Conservation (phyloP, 1,140 invertebrate genomes). For the Heterodera schachtii region DNA sequence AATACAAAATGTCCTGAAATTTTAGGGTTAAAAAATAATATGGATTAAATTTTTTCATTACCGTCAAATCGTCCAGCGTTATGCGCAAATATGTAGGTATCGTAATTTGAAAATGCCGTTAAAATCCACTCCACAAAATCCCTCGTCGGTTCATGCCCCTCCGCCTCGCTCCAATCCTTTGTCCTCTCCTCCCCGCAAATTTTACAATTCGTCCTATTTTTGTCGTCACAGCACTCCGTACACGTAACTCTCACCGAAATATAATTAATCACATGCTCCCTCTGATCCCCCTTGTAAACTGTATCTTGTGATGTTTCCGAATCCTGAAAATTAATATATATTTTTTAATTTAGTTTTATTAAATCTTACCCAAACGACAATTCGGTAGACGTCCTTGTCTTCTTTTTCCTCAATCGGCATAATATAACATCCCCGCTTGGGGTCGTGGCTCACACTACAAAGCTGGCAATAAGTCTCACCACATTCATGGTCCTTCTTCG, state of each 20-base stretch:
- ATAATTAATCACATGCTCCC: not conserved
- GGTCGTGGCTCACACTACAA: not conserved
- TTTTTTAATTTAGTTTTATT: too few species aligned
- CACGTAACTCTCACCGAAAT: not conserved
- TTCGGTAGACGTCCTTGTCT: not conserved
- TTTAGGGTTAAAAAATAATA: too few species aligned
- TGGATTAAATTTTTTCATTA: too few species aligned
- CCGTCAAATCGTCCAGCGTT: not conserved
- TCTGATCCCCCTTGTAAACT: not conserved
- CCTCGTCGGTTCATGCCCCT: not conserved
- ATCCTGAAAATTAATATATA: not conserved
- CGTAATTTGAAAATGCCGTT: not conserved
- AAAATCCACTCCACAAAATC: slow-evolving; percentile 1
- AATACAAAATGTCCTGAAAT: not conserved
- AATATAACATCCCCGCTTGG: not conserved
- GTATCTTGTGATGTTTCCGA: not conserved
- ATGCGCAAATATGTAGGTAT: not conserved
- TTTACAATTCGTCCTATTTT: not conserved
- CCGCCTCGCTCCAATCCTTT: slow-evolving; percentile 6
- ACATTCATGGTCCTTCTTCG: not conserved
- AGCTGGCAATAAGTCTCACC: not conserved
- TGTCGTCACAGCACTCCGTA: not conserved
- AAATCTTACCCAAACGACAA: not conserved
- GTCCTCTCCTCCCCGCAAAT: not conserved
- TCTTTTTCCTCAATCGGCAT: not conserved